phyloP scores from a whole-genome alignment of 2,888 invertebrate species.

The Miltochrista miniata region DNA sequence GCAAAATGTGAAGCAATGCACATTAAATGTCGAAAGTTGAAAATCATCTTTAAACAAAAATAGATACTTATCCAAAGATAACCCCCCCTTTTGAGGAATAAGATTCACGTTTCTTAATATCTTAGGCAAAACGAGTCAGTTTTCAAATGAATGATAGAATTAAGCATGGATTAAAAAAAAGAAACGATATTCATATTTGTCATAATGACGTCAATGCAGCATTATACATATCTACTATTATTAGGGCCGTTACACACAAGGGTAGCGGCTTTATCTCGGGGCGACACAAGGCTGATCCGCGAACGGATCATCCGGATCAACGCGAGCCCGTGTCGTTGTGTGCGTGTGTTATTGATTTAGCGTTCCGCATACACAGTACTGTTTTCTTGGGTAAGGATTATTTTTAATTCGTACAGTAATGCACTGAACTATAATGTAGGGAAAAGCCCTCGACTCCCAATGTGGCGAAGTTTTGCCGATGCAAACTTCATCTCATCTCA shows the following conservation, averaged over 20 bases:
- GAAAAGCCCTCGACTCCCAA: no score
- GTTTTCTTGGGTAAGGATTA: slow-evolving; percentile 15
- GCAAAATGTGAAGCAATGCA: no score
- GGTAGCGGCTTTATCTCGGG: slow-evolving; percentile 74
- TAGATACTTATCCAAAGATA: no score
- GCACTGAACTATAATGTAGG: no score
- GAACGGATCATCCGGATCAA: slow-evolving; percentile 77
- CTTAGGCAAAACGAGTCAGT: background rate
- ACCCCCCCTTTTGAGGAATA: no score
- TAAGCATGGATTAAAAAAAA: slow-evolving; percentile 4
- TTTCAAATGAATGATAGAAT: background rate
- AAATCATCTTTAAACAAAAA: no score
- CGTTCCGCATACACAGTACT: slow-evolving; percentile 25
- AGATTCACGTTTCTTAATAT: no score
- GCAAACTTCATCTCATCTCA: no score
- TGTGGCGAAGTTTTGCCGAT: no score
- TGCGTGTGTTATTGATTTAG: slow-evolving; percentile 50
- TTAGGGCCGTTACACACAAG: slow-evolving; percentile 44
- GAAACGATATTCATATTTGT: slow-evolving; percentile 16
- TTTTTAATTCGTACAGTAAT: no score
- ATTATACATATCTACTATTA: slow-evolving; percentile 23
- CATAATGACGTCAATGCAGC: slow-evolving; percentile 17
- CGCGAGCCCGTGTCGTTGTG: slow-evolving; percentile 57
- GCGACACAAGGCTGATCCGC: slow-evolving; percentile 78
- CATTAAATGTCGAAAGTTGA: no score